Evolutionary conservation across 2,113 vertebrate species (phyloP), one percentile per base, ranked within the genome.

Genomic region (Phrynosoma blainvillii): DNA sequence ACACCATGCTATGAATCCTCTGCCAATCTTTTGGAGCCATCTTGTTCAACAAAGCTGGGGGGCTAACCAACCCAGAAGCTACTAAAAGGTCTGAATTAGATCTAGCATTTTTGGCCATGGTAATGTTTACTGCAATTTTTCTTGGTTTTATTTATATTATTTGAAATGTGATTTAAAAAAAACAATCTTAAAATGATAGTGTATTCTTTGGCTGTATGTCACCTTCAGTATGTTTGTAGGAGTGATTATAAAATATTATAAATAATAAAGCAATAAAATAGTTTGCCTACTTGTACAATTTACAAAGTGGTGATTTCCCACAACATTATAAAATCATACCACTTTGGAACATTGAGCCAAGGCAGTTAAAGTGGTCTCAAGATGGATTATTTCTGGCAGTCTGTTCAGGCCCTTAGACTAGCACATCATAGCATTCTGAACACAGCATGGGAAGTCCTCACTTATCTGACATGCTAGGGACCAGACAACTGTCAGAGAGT

Each of bases 181-280:
- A 36, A 36, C 1, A 23, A 30, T 23, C 1, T 1, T 76, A 25
- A 40, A 40, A 18, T 85, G 30, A 16, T 42, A 47, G 13, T 20
- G 14, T 76, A 40, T 32, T 68, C 62, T 85, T 32, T 66, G 20
- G 71, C 32, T 56, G n/a, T 74, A 65, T 66, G 30, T 62, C 52
- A 87, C 77, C 32, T 5, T 82, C 52, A 42, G 12, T 12, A 54
- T 88, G 16, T 68, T 76, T 54, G 56, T 52, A 68, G 1, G 82
- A 32, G 47, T 80, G 42, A 18, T 68, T 8, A 83, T 83, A 54
- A 76, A 66, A 36, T 77, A 40, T 16, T 66, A 30, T 79, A 52
- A 52, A 77, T 82, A 83, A 30, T 83, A 73, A 74, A 59, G 56
- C 13, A 83, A 77, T 42, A 27, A 83, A 88, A 52, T 20, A 32